Evolutionary conservation across 2,888 invertebrate genomes (phyloP).

Genomic region (Panopea generosa): DNA sequence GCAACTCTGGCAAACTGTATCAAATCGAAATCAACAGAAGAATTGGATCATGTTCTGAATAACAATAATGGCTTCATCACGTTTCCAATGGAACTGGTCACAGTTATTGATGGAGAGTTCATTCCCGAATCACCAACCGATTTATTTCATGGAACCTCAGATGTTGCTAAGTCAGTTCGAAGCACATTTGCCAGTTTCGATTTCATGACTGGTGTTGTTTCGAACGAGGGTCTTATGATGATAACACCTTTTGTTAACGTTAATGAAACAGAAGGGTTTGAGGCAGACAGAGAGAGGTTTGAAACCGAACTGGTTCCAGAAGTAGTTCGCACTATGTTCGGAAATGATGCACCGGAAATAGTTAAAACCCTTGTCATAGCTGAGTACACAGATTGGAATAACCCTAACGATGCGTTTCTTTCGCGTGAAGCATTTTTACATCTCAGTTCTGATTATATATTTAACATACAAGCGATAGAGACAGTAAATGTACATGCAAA

Average conservation of each 20-base stretch:
- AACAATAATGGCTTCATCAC: conserved; percentile 21
- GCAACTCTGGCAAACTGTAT: conserved; percentile 57
- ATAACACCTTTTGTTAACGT: conserved; percentile 84
- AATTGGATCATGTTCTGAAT: no score
- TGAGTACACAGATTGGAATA: no score
- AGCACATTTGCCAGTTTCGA: no score
- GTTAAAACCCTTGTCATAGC: no score
- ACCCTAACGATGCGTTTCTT: conserved; percentile 16
- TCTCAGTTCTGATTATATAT: conserved; percentile 35
- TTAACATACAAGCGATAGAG: conserved; percentile 18
- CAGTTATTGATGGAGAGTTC: no score
- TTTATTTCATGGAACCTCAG: conserved; percentile 92
- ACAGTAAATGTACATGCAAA: conserved; percentile 16
- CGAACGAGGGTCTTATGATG: conserved; percentile 91
- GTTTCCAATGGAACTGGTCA: no score
- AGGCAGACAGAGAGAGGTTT: conserved; percentile 94
- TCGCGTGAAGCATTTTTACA: no score
- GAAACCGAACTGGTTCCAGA: no score
- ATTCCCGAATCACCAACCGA: conserved; percentile 88
- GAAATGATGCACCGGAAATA: conserved; percentile 10
- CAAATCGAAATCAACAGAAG: conserved; percentile 36
- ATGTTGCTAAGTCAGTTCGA: conserved; percentile 80
- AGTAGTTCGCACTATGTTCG: conserved; percentile 38
- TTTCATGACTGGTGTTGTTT: conserved; percentile 96
- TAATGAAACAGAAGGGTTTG: no score